These are phyloP conservation scores for Harpagus bidentatus DNA, from an alignment of 2,113 vertebrate species.

Conservation along the genomic window DNA sequence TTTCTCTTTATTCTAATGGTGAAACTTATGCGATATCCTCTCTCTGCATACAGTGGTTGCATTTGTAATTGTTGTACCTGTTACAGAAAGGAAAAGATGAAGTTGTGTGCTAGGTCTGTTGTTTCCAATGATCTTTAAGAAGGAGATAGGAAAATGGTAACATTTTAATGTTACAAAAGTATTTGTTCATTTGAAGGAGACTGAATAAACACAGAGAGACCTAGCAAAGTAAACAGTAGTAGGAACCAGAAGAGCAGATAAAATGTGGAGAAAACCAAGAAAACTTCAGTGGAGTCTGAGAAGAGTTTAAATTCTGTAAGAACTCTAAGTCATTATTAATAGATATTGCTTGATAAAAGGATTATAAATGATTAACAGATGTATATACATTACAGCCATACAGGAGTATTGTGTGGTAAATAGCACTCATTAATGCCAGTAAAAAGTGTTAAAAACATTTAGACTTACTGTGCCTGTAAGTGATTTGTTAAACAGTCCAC, in stretches of 20 bases:
- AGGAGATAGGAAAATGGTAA: not conserved
- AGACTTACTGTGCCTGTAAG: not conserved
- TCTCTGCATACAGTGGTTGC: rapidly evolving
- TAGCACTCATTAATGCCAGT: not conserved
- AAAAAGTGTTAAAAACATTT: not conserved
- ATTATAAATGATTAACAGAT: not conserved
- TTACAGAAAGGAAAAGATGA: not conserved
- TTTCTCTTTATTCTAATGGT: not conserved
- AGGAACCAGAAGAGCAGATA: not conserved
- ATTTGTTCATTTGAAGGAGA: not conserved
- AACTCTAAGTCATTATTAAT: not conserved
- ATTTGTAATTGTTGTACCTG: not conserved
- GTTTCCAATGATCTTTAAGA: not conserved
- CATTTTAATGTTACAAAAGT: not conserved
- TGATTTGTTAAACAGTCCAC: not conserved
- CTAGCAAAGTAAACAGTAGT: not conserved
- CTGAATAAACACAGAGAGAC: not conserved
- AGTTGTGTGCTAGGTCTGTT: not conserved
- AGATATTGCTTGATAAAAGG: not conserved
- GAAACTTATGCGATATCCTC: not conserved
- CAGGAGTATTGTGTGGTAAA: not conserved
- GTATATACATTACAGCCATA: not conserved
- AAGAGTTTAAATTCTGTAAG: not conserved
- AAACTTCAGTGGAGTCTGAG: not conserved
- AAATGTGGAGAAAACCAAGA: not conserved